phyloP scores from a whole-genome alignment of 2,888 invertebrate genomes.

The Polymixis lichenea region DNA sequence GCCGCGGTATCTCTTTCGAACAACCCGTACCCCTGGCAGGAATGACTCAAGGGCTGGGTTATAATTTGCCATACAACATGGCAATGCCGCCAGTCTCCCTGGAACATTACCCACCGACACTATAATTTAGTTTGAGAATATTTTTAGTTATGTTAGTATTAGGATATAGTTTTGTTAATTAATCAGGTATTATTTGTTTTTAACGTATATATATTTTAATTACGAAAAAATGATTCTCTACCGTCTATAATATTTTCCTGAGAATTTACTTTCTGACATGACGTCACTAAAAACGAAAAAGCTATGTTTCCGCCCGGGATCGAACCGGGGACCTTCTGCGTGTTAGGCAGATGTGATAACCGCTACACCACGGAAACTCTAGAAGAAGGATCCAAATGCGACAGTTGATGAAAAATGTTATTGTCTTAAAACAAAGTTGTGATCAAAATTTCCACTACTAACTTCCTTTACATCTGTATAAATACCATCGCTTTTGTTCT shows the following conservation, averaged over 20 bases:
- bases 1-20: no score
- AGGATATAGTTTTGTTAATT: neutral
- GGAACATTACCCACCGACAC: neutral
- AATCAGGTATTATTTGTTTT: neutral
- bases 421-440: no score
- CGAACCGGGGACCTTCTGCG: constrained; percentile 97
- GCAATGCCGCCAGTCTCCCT: neutral
- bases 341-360: constrained; percentile 98
- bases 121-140: neutral
- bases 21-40: no score
- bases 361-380: constrained; percentile 96
- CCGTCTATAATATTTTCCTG: neutral
- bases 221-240: neutral
- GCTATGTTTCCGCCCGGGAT: constrained; percentile 95
- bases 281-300: constrained; percentile 48
- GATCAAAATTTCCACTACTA: neutral
- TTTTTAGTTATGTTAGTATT: no score
- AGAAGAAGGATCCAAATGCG: rapidly evolving
- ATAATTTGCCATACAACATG: neutral
- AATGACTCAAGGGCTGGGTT: neutral
- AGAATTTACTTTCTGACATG: neutral
- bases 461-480: neutral
- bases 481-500: neutral
- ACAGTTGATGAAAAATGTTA: neutral
- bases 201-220: neutral